A percentile compares a stretch with the other conserved stretches of the same genome.
Evolutionary conservation across 2,797 vertebrate genomes (phyloP).

Genomic region (Discoglossus pictus): DNA sequence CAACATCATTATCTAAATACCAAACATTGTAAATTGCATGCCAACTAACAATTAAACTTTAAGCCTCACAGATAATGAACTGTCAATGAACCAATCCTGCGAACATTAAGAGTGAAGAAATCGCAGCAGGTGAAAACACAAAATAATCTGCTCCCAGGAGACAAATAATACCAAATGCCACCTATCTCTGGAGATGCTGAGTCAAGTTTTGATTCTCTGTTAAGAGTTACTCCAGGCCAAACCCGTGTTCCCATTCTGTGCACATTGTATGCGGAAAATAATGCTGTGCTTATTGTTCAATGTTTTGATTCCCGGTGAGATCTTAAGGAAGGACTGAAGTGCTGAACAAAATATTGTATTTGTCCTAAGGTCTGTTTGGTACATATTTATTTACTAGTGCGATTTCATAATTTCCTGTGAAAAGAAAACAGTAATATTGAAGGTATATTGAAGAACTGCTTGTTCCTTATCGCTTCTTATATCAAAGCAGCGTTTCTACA

Average conservation of each 20-base stretch:
- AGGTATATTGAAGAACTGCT: too few species aligned
- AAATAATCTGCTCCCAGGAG: constrained; percentile 29
- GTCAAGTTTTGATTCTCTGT: constrained; percentile 10
- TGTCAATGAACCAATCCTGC: constrained; percentile 39
- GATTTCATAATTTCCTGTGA: too few species aligned
- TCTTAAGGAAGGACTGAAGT: constrained; percentile 5
- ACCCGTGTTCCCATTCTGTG: not conserved
- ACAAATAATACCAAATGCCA: constrained; percentile 19
- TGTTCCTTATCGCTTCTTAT: too few species aligned
- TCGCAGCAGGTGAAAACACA: constrained; percentile 32
- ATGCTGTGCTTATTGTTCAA: constrained; percentile 19
- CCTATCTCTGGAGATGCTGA: constrained; percentile 23
- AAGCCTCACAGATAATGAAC: constrained; percentile 40
- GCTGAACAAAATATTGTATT: constrained; percentile 32
- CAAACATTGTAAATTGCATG: constrained; percentile 35
- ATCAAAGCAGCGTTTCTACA: too few species aligned
- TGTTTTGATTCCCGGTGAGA: not conserved
- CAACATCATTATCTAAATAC: constrained; percentile 40
- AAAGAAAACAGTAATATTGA: too few species aligned
- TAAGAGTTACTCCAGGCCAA: constrained; percentile 27
- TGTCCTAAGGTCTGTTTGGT: constrained; percentile 22
- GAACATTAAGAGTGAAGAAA: constrained; percentile 27
- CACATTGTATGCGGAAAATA: not conserved
- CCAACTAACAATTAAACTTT: constrained; percentile 45
- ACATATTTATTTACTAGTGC: too few species aligned